Conservation (phyloP, 2,113 vertebrate genomes). For the Ammodytes dubius region DNA sequence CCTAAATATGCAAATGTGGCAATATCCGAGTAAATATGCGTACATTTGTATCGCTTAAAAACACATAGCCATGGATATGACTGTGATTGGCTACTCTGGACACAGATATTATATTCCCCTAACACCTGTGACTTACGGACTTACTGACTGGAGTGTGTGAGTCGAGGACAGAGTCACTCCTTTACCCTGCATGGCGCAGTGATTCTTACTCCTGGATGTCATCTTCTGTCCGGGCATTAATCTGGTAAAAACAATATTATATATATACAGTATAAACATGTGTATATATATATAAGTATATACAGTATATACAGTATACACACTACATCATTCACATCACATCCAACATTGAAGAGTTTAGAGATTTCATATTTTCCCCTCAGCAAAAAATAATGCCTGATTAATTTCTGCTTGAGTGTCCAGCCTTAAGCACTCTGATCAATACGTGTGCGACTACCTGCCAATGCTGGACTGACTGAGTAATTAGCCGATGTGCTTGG, state of each 20-base stretch:
- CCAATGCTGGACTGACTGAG: conserved; percentile 83
- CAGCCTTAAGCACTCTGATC: conserved; percentile 77
- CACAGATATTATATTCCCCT: neutral
- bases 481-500: conserved; percentile 83
- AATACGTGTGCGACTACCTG: conserved; percentile 82
- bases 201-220: conserved; percentile 45
- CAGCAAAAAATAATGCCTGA: conserved; percentile 74
- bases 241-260: conserved; percentile 18
- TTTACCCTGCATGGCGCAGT: conserved; percentile 4
- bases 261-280: neutral
- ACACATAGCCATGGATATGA: neutral
- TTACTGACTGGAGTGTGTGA: conserved; percentile 5
- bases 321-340: conserved; percentile 24
- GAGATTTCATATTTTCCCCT: conserved; percentile 52
- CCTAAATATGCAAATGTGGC: neutral
- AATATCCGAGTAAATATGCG: too few species aligned
- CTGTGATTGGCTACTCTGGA: conserved; percentile 1
- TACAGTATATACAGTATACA: conserved; percentile 14
- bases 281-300: too few species aligned
- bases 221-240: conserved; percentile 27
- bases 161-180: conserved; percentile 24
- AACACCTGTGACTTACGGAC: conserved; percentile 14
- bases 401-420: conserved; percentile 81
- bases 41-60: neutral
- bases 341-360: conserved; percentile 33